phyloP scores from a whole-genome alignment of 1,140 invertebrate species.

The Calliopsis andreniformis region DNA sequence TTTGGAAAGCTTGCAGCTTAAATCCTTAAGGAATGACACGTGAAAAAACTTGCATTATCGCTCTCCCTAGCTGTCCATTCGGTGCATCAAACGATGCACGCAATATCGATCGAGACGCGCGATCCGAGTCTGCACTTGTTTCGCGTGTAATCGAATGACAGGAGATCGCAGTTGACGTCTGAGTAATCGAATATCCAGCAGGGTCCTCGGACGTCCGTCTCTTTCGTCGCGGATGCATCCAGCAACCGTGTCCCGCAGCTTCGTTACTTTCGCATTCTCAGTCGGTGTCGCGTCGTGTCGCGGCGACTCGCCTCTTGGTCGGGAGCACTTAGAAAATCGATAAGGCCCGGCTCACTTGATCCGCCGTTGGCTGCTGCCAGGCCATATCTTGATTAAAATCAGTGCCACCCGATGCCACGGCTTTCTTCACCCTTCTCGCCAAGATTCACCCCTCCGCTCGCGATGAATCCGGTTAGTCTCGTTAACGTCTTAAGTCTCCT shows the following conservation, averaged over 20 bases:
- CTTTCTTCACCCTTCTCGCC: constrained; percentile 67
- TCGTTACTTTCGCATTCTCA: constrained; percentile 67
- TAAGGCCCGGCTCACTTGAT: constrained; percentile 76
- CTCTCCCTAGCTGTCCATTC: too few relatives aligned
- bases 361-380: constrained; percentile 75
- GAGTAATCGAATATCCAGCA: background rate
- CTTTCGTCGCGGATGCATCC: background rate
- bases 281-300: too few relatives aligned
- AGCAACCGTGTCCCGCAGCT: constrained; percentile 1
- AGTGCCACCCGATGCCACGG: constrained; percentile 72
- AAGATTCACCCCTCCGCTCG: constrained; percentile 61
- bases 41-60: too few relatives aligned
- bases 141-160: too few relatives aligned
- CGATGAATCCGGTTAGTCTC: constrained; percentile 80
- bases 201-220: background rate
- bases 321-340: constrained; percentile 80
- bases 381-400: constrained; percentile 82
- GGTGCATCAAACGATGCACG: too few relatives aligned
- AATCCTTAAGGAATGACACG: too few relatives aligned
- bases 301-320: constrained; percentile 66
- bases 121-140: too few relatives aligned
- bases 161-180: background rate
- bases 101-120: too few relatives aligned
- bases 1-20: too few relatives aligned
- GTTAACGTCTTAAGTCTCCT: constrained; percentile 76